Percentiles rank a stretch among this genome's conserved stretches.
Conservation (phyloP, 2,113 vertebrate genomes). For the Ptilorrhoa leucosticta region DNA sequence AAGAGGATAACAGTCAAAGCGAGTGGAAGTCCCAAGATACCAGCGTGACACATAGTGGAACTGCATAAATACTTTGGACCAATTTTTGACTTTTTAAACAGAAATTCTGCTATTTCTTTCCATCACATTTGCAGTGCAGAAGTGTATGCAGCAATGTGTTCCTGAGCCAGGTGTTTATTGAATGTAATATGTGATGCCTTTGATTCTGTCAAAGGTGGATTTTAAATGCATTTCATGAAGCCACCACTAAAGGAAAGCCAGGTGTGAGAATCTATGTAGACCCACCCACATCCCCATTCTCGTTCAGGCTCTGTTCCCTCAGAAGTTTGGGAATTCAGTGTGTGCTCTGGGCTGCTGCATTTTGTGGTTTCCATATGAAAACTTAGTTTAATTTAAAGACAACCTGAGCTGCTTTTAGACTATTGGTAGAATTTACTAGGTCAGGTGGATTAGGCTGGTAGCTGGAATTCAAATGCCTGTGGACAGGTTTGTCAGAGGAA, state of each 20-base stretch:
- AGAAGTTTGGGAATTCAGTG: not conserved
- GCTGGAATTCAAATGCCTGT: not conserved
- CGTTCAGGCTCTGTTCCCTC: not conserved
- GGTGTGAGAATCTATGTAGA: not conserved
- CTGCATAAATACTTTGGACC: not conserved
- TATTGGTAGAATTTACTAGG: not conserved
- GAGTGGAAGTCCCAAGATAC: not conserved
- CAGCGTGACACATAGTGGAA: not conserved
- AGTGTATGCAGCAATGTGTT: not conserved
- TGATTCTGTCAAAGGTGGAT: not conserved
- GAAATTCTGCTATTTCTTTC: not conserved
- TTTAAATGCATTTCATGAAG: not conserved
- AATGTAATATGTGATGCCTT: not conserved
- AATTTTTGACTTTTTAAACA: not conserved
- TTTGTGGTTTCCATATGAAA: not conserved
- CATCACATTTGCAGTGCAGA: not conserved
- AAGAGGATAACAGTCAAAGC: not conserved
- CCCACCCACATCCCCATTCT: not conserved
- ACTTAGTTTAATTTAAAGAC: not conserved
- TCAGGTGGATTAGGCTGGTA: not conserved
- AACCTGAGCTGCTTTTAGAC: not conserved
- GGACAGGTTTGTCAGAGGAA: not conserved
- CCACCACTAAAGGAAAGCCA: not conserved
- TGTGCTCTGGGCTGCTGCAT: not conserved
- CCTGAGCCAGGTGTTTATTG: accelerated